Conservation (phyloP, 2,888 invertebrate species). For the Agriopis leucophaearia region DNA sequence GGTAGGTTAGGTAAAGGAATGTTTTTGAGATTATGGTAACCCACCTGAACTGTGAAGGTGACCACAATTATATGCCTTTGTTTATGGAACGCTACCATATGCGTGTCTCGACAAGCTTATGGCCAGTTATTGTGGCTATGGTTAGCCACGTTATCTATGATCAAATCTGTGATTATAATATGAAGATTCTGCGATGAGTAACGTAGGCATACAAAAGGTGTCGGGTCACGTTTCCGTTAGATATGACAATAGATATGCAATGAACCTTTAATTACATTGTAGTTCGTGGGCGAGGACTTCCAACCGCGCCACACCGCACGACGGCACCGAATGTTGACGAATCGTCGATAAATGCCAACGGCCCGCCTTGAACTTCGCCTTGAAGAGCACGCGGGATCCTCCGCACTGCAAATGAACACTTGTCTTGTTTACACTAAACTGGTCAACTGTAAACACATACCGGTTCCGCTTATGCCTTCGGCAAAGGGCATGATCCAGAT, state of each 20-base stretch:
- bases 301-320: conserved; percentile 22
- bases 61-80: too few species aligned
- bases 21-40: too few species aligned
- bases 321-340: conserved; percentile 68
- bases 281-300: conserved; percentile 47
- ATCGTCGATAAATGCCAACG: conserved; percentile 83
- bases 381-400: conserved; percentile 69
- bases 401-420: conserved; percentile 56
- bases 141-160: too few species aligned
- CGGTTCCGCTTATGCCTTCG: conserved; percentile 69
- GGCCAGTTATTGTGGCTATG: too few species aligned
- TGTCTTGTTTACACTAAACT: conserved; percentile 54
- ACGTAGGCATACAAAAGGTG: conserved; percentile 24
- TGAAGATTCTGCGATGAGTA: conserved; percentile 15
- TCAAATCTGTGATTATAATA: conserved; percentile 5
- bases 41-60: too few species aligned
- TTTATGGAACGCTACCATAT: too few species aligned
- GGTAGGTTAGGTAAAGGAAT: too few species aligned
- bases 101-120: too few species aligned
- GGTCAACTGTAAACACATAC: conserved; percentile 68
- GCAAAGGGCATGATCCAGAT: conserved; percentile 72
- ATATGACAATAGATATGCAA: conserved; percentile 45
- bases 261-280: conserved; percentile 45
- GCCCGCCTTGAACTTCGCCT: conserved; percentile 83
- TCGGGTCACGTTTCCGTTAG: conserved; percentile 43